Evolutionary conservation across 2,888 invertebrate genomes (phyloP), one percentile per base, ranked within the genome.

Genomic region (Auanema freiburgensis): DNA sequence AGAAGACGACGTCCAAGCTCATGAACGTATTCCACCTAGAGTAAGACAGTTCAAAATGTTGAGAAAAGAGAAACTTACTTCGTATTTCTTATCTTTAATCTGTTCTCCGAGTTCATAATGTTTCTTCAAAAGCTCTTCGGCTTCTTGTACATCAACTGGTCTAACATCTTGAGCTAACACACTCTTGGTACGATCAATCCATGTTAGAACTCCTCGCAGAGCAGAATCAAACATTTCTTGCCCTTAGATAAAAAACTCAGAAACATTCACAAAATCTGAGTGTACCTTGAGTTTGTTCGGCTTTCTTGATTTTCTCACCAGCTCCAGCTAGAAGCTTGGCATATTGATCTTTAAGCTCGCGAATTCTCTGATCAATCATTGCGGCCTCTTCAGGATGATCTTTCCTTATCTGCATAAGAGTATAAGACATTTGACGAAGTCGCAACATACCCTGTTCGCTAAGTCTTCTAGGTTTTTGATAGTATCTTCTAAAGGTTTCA

Each of bases 401-500:
- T 43, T 68, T 70, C 8, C 59, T 51, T 33, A 72, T 64, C 66
- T 68, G 52, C n/a, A n/a, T n/a, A n/a, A n/a, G n/a, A n/a, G n/a
- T n/a, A n/a, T n/a, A n/a, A n/a, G n/a, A n/a, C n/a, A n/a, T n/a
- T n/a, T n/a, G n/a, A n/a, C n/a, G n/a, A n/a, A n/a, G n/a, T n/a
- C n/a, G n/a, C n/a, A n/a, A n/a, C n/a, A n/a, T n/a, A 87, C 89
- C 88, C 84, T 90, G 83, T 92, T 91, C 0, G 93, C 96, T 60
- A 97, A 85, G 70, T 92, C 87, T 77, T 90, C 90, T 49, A 97
- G 91, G 56, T 92, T 89, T 68, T 85, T 85, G 85, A 74, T 92
- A 85, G 96, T 95, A 82, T 96, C 95, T 83, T 92, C 90, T 2
- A 98, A 89, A 0, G 97, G 96, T 18, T 93, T 92, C 67, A 97